These are phyloP conservation scores for Amphiprion percula DNA, from an alignment of 2,113 vertebrate genomes.

Conservation along the genomic window DNA sequence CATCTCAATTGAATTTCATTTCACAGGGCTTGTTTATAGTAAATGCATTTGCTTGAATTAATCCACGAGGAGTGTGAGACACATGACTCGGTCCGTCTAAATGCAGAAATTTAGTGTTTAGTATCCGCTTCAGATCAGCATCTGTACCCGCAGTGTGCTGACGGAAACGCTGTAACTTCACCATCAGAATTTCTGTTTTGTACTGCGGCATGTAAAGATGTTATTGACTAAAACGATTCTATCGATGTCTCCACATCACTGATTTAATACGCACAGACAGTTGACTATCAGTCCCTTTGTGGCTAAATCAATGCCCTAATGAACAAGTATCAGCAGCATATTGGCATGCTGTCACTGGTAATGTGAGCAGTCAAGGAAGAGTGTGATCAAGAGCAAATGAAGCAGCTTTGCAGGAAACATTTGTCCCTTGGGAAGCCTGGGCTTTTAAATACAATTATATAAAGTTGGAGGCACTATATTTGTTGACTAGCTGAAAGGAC, in stretches of 20 bases:
- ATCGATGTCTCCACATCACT: conserved; percentile 9
- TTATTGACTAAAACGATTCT: conserved; percentile 12
- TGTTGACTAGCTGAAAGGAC: conserved; percentile 19
- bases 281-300: conserved; percentile 57
- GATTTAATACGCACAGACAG: conserved; percentile 46
- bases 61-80: conserved; percentile 70
- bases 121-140: background rate
- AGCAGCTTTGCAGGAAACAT: conserved; percentile 63
- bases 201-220: background rate
- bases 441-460: conserved; percentile 54
- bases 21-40: conserved; percentile 86
- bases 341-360: conserved; percentile 76
- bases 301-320: conserved; percentile 75
- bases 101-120: conserved; percentile 26
- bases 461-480: conserved; percentile 26
- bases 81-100: conserved; percentile 47
- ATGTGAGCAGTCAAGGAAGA: conserved; percentile 63
- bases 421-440: conserved; percentile 61
- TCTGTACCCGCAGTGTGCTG: background rate
- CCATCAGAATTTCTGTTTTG: background rate
- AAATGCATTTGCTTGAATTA: conserved; percentile 86
- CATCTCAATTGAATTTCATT: conserved; percentile 84
- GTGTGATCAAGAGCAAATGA: conserved; percentile 67
- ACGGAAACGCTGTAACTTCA: background rate
- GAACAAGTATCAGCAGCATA: conserved; percentile 72